Evolutionary conservation across 2,797 vertebrate genomes (phyloP), one percentile per base, ranked within the genome.

Genomic region (Heterohyrax brucei): DNA sequence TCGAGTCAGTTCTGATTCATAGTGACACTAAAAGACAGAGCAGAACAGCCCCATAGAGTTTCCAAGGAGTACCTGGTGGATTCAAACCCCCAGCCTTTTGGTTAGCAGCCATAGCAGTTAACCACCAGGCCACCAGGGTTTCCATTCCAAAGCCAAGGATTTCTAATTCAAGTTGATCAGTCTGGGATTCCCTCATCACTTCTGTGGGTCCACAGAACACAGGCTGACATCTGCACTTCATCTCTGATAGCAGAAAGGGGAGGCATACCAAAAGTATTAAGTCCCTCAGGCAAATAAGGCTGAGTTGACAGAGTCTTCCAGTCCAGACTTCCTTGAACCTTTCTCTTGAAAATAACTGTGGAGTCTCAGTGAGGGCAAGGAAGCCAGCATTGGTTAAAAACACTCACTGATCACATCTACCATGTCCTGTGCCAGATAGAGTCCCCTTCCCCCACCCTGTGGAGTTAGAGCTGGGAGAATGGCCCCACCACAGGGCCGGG

Each of bases 341-440:
- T 91, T 91, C 61, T 91, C 28, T 79, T 48, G 87, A n/a, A 75
- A 92, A 89, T 46, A 84, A 90, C 39, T 61, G 0, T 44, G 39
- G 22, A 18, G 18, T 8, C 39, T 46, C 79, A 81, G 21, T 8
- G 53, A 91, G 30, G 13, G n/a, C 70, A n/a, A 77, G 33, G 50
- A 79, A 24, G 79, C 13, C 84, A 93, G 62, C 85, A 85, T 14
- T 59, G 73, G 21, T 72, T 72, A 18, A 56, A 91, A 80, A 86
- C 4, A 24, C 5, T 39, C 4, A 28, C 18, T n/a, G 56, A 61
- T 85, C 39, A 4, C 12, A 26, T 46, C 26, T 19, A 88, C 21
- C 7, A 5, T 28, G 21, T 75, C 26, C 61, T 26, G 13, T 78
- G n/a, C n/a, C 83, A 84, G 26, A 70, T 53, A 78, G 0, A 75